phyloP scores from a whole-genome alignment of 2,888 invertebrate genomes.

The Lottia scabra region DNA sequence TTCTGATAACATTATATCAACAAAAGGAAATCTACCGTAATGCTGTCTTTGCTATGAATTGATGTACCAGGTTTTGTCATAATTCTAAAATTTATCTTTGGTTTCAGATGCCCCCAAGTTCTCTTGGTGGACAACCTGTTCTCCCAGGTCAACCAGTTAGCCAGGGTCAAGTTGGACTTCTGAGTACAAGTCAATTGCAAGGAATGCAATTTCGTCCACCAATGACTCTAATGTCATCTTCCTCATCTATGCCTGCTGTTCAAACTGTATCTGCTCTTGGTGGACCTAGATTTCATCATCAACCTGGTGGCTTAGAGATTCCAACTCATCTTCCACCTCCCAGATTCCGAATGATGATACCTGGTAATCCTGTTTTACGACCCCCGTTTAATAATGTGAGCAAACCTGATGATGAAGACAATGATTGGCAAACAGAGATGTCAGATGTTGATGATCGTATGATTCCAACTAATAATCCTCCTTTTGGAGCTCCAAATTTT shows the following conservation, averaged over 20 bases:
- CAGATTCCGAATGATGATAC: slow-evolving; percentile 45
- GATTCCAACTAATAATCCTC: background rate
- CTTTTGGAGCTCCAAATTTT: slow-evolving; percentile 7
- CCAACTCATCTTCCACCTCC: slow-evolving; percentile 34
- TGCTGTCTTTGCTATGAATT: no score
- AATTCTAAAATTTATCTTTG: no score
- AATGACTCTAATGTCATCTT: slow-evolving; percentile 14
- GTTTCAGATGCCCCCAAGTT: background rate
- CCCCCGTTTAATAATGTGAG: slow-evolving; percentile 13
- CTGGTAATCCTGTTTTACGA: slow-evolving; percentile 26
- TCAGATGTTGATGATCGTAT: slow-evolving; percentile 18
- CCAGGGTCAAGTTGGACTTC: slow-evolving; percentile 9
- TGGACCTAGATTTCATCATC: slow-evolving; percentile 43
- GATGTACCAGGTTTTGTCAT: no score
- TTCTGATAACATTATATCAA: no score
- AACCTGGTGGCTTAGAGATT: slow-evolving; percentile 22
- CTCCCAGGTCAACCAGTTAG: background rate
- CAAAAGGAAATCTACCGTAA: no score
- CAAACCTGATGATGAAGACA: slow-evolving; percentile 15
- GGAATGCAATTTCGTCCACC: slow-evolving; percentile 17
- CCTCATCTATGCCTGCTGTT: slow-evolving; percentile 11
- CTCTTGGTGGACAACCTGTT: background rate
- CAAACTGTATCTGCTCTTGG: slow-evolving; percentile 27
- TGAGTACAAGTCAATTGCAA: slow-evolving; percentile 19
- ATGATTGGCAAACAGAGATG: slow-evolving; percentile 14